phyloP scores from a whole-genome alignment of 2,797 vertebrate genomes.

The Staurois parvus region DNA sequence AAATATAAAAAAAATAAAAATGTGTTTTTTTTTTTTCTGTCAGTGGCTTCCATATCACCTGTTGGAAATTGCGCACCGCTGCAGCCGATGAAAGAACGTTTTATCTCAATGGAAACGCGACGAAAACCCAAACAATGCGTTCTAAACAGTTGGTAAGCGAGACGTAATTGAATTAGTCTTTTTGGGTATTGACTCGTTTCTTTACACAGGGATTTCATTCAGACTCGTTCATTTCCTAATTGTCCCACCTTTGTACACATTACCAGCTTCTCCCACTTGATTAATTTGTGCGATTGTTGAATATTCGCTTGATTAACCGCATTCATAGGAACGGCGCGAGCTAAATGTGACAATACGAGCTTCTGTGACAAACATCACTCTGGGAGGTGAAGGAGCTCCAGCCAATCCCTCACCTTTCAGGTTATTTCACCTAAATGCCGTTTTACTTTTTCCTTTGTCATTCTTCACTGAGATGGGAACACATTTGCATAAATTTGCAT shows the following conservation, averaged over 20 bases:
- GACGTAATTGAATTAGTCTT: neutral
- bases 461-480: too few relatives aligned
- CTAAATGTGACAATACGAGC: neutral
- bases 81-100: neutral
- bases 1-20: too few relatives aligned
- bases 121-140: neutral
- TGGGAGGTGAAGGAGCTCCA: too few relatives aligned
- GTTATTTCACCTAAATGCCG: too few relatives aligned
- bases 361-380: neutral
- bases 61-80: too few relatives aligned
- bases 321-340: constrained; percentile 16
- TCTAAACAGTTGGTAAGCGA: neutral
- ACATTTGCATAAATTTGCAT: too few relatives aligned
- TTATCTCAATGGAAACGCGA: neutral
- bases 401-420: too few relatives aligned
- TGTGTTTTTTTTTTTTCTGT: too few relatives aligned
- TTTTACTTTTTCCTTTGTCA: too few relatives aligned
- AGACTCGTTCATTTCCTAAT: constrained; percentile 33
- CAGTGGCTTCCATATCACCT: too few relatives aligned
- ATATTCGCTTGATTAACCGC: constrained; percentile 45
- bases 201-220: constrained; percentile 29
- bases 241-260: constrained; percentile 44
- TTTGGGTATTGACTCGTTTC: neutral
- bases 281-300: constrained; percentile 50
- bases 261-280: constrained; percentile 41